Conservation (phyloP, 2,888 invertebrate species). For the Plagiodera versicolora region DNA sequence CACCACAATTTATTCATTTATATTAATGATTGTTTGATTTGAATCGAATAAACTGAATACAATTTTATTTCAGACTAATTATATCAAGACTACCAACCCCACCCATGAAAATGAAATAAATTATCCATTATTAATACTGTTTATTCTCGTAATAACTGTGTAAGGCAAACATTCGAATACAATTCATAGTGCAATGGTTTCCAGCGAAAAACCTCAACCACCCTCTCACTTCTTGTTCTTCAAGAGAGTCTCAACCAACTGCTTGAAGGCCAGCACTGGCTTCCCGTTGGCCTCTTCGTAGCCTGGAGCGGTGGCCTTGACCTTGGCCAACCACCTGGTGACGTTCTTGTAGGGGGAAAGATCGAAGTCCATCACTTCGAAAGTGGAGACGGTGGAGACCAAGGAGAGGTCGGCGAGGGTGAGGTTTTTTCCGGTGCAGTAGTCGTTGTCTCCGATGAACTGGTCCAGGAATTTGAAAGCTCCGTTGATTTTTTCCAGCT, state of each 20-base stretch:
- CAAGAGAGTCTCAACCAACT: constrained; percentile 41
- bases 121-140: no score
- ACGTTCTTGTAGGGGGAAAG: constrained; percentile 70
- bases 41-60: no score
- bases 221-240: constrained; percentile 31
- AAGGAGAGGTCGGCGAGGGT: constrained; percentile 79
- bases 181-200: no score
- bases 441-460: constrained; percentile 72
- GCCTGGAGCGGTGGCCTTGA: constrained; percentile 64
- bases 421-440: constrained; percentile 70
- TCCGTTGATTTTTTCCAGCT: constrained; percentile 68
- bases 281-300: constrained; percentile 55
- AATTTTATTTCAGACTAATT: no score
- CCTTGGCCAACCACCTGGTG: constrained; percentile 60
- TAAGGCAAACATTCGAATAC: neutral
- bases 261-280: constrained; percentile 43
- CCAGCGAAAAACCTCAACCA: no score
- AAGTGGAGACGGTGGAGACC: constrained; percentile 68
- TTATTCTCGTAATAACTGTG: no score
- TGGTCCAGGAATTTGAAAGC: constrained; percentile 69
- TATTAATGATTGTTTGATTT: no score
- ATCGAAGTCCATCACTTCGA: constrained; percentile 66
- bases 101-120: no score
- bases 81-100: no score
- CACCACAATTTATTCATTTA: no score